Conservation (phyloP, 2,113 vertebrate species). For the Electrona antarctica region DNA sequence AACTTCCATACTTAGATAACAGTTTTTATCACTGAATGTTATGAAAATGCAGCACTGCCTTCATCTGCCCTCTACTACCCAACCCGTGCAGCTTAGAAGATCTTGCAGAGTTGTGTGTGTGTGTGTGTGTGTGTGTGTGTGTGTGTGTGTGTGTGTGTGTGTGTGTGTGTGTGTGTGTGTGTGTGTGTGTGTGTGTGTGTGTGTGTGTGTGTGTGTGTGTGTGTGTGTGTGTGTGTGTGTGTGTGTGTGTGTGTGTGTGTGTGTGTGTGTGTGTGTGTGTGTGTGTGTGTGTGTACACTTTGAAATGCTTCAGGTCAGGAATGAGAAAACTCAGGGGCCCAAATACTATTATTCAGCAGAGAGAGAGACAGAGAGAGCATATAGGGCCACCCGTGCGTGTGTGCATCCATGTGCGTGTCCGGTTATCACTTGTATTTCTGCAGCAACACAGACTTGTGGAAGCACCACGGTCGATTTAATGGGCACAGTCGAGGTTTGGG, state of each 20-base stretch:
- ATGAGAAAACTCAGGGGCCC: too few relatives aligned
- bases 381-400: too few relatives aligned
- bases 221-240: neutral
- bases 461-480: conserved; percentile 6
- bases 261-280: neutral
- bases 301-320: too few relatives aligned
- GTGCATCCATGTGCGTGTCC: too few relatives aligned
- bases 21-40: too few relatives aligned
- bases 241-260: conserved; percentile 2
- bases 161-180: neutral
- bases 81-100: too few relatives aligned
- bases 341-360: too few relatives aligned
- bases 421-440: neutral
- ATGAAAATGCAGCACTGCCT: too few relatives aligned
- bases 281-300: neutral
- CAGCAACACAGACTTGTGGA: conserved; percentile 16
- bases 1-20: too few relatives aligned
- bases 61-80: too few relatives aligned
- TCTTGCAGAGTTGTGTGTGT: too few relatives aligned
- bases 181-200: conserved; percentile 1
- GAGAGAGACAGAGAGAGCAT: too few relatives aligned
- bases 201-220: neutral
- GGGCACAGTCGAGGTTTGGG: neutral
- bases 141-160: conserved; percentile 2
- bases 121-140: conserved; percentile 17